Evolutionary conservation across 2,113 vertebrate genomes (phyloP), one percentile per base, ranked within the genome.

Genomic region (Austrofundulus limnaeus): DNA sequence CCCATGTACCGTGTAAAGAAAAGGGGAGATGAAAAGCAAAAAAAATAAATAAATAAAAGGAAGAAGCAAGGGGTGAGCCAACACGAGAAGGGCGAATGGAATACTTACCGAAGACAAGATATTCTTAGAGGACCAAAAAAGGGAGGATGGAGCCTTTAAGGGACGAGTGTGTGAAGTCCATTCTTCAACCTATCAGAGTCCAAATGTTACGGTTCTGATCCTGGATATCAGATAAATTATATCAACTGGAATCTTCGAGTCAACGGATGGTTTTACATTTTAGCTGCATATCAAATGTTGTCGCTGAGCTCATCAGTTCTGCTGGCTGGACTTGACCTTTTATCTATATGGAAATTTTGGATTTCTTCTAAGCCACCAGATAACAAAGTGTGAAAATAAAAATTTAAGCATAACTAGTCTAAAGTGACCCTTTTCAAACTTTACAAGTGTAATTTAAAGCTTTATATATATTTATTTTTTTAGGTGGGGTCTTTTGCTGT

Each of bases 91-190:
- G 61, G 58, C 42, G 61, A 28, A 48, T 45, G 58, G 62, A 68
- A 67, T n/a, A n/a, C 5, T 54, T 43, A 59, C 5, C 8, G 67
- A 56, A 79, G 76, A 82, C 83, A 68, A 85, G 70, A 80, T 70
- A 17, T 72, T 66, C 58, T 78, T 43, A 69, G 56, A 75, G 72
- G 70, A 85, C 78, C 70, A 78, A 7, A 76, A 72, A 46, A 10
- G 31, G 78, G 15, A 70, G 45, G 47, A 25, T 62, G 56, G 21
- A 37, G 70, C 70, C 72, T 76, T 70, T 78, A 60, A 77, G 68
- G 66, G 70, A 46, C 34, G 4, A 14, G 39, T 39, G 31, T 67
- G 68, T 82, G 70, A 80, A 71, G 73, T 66, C 45, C 61, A 19
- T 67, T 70, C 45, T 47, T 52, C 62, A 55, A 10, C 46, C 37